Base-by-base conservation (phyloP, 2,888 invertebrate species). In the Nebria brevicollis region DNA sequence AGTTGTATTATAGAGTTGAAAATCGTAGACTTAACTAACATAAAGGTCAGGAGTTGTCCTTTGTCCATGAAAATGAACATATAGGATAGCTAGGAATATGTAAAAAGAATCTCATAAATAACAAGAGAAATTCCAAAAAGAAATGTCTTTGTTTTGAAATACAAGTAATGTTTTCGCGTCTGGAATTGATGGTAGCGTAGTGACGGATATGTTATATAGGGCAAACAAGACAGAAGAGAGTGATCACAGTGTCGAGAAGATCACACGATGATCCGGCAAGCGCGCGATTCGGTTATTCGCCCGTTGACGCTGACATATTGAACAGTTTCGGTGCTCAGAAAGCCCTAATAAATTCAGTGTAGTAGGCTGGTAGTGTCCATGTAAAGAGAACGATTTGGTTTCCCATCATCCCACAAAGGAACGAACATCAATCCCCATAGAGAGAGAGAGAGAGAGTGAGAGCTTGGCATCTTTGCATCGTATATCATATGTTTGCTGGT, bases 261-360 rank as follows among this genome's bases (percentile, higher is more conserved):
- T 79, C 79, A 79, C 79, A 79, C 78, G 75, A 80, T 80, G 80
- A 80, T 80, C 80, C 80, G 75, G 5, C 26, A 34, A 26, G 13
- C 11, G 25, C 20, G 76, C 72, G 80, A 79, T 74, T 80, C 76
- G 54, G 76, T 81, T 77, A 77, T 81, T 72, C 77, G 41, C 66
- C 81, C 77, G 72, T 77, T 77, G 80, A 80, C 80, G 75, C 75
- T 80, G 80, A 75, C 80, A 80, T 75, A 80, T 80, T 72, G 80
- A 43, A 86, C 84, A 84, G 85, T 86, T 85, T 85, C 85, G 85
- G 85, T 83, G 85, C 84, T 84, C 83, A 85, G 85, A 85, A 84
- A 85, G 85, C 84, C 82, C 85, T 54, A 85, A 86, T 86, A 86
- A 86, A 86, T 86, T 81, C 77, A 75, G 72, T 81, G 81, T 25